phyloP scores from a whole-genome alignment of 2,888 invertebrate genomes.

The Chironomus tentans region DNA sequence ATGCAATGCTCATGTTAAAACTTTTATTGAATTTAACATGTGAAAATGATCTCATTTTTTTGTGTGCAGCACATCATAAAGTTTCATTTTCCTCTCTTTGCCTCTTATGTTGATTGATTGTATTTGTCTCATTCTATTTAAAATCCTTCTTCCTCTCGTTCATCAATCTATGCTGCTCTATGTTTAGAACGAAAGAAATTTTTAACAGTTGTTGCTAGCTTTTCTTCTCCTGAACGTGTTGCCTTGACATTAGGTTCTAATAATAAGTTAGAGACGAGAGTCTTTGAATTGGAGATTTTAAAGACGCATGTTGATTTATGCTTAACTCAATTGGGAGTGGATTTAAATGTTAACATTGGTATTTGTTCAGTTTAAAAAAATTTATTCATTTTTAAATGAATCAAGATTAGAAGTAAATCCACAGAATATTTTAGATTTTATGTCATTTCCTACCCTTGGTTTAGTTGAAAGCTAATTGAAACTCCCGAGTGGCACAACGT shows the following conservation, averaged over 20 bases:
- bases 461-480: too few relatives aligned
- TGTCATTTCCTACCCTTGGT: too few relatives aligned
- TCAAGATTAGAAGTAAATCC: too few relatives aligned
- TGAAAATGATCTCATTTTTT: neutral
- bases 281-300: too few relatives aligned
- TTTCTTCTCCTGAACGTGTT: neutral
- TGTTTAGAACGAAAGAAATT: neutral
- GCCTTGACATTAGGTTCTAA: neutral
- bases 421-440: too few relatives aligned
- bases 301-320: neutral
- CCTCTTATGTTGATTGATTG: neutral
- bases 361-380: too few relatives aligned
- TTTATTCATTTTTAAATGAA: too few relatives aligned
- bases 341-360: too few relatives aligned
- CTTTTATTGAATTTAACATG: neutral
- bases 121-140: neutral
- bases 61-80: neutral
- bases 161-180: neutral
- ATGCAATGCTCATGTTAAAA: neutral
- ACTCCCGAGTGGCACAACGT: too few relatives aligned
- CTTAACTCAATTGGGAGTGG: too few relatives aligned
- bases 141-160: neutral
- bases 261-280: too few relatives aligned
- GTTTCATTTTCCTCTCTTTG: neutral
- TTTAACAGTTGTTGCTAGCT: neutral